Conservation (phyloP, 2,888 invertebrate genomes). For the Dermolepida albohirtum region DNA sequence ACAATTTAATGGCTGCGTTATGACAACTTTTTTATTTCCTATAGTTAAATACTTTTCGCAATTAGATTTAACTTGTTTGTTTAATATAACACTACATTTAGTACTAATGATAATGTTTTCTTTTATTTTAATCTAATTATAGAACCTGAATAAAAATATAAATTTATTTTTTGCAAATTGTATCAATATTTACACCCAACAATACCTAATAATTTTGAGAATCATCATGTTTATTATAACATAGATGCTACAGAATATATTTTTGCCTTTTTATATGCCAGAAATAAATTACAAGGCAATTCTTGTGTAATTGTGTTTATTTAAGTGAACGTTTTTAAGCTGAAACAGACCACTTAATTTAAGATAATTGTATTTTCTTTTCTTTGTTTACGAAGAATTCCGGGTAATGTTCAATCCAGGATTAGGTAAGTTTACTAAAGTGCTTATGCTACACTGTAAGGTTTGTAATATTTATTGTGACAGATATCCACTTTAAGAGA, state of each 20-base stretch:
- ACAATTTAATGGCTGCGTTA: too few relatives aligned
- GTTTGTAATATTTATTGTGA: conserved; percentile 30
- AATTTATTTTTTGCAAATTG: not conserved
- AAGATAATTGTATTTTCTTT: conserved; percentile 27
- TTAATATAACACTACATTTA: too few relatives aligned
- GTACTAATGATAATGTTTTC: too few relatives aligned
- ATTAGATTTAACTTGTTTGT: too few relatives aligned
- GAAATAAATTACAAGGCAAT: conserved; percentile 26
- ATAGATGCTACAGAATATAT: conserved; percentile 29
- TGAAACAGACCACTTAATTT: conserved; percentile 33
- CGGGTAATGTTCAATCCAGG: conserved; percentile 14
- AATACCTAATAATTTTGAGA: conserved; percentile 28
- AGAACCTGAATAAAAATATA: too few relatives aligned
- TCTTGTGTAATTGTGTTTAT: conserved; percentile 31
- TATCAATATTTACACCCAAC: conserved; percentile 28
- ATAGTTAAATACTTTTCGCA: too few relatives aligned
- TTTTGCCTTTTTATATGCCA: conserved; percentile 22
- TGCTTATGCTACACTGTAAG: conserved; percentile 20
- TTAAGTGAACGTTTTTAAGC: conserved; percentile 12
- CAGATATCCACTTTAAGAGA: conserved; percentile 12
- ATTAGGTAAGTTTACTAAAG: conserved; percentile 35
- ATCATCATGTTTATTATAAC: conserved; percentile 27
- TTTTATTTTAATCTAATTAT: too few relatives aligned
- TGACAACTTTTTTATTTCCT: too few relatives aligned
- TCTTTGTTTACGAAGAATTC: conserved; percentile 9